Conservation (phyloP, 2,888 invertebrate genomes). For the Caenorhabditis sp. region DNA sequence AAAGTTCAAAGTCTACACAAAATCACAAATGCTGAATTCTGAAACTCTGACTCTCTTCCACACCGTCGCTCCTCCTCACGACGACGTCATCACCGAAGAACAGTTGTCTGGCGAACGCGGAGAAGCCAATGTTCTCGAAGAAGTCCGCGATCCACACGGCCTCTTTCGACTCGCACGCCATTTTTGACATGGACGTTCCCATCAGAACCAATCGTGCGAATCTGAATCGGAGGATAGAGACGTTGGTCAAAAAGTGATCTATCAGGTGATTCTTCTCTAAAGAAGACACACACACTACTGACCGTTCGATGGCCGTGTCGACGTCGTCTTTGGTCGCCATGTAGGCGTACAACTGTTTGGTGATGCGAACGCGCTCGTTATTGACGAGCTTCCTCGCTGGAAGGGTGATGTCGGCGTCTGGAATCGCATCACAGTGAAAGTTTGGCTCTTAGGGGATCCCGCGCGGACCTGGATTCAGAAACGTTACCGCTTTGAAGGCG, state of each 20-base stretch:
- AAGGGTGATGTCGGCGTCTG: slow-evolving; percentile 80
- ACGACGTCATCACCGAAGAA: slow-evolving; percentile 73
- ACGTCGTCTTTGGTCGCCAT: slow-evolving; percentile 78
- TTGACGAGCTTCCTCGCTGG: slow-evolving; percentile 71
- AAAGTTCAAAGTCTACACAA: neutral
- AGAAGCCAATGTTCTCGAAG: slow-evolving; percentile 80
- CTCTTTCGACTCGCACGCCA: slow-evolving; percentile 82
- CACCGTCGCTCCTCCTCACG: neutral
- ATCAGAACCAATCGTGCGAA: slow-evolving; percentile 81
- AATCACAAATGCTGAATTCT: neutral
- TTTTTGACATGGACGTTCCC: slow-evolving; percentile 81
- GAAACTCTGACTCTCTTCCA: neutral
- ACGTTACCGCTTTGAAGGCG: slow-evolving; percentile 82
- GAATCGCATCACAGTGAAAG: slow-evolving; percentile 62
- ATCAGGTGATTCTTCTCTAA: neutral
- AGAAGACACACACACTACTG: neutral
- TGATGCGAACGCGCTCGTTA: slow-evolving; percentile 76
- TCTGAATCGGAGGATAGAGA: slow-evolving; percentile 48
- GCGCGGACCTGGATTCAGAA: slow-evolving; percentile 81
- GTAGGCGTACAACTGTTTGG: slow-evolving; percentile 80
- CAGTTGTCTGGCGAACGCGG: slow-evolving; percentile 80
- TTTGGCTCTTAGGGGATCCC: slow-evolving; percentile 39
- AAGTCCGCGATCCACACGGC: slow-evolving; percentile 82
- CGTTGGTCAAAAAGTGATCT: slow-evolving; percentile 5
- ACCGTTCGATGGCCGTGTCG: slow-evolving; percentile 80